These are phyloP conservation scores for Pristiophorus japonicus DNA, from an alignment of 2,113 vertebrate species.

Conservation along the genomic window DNA sequence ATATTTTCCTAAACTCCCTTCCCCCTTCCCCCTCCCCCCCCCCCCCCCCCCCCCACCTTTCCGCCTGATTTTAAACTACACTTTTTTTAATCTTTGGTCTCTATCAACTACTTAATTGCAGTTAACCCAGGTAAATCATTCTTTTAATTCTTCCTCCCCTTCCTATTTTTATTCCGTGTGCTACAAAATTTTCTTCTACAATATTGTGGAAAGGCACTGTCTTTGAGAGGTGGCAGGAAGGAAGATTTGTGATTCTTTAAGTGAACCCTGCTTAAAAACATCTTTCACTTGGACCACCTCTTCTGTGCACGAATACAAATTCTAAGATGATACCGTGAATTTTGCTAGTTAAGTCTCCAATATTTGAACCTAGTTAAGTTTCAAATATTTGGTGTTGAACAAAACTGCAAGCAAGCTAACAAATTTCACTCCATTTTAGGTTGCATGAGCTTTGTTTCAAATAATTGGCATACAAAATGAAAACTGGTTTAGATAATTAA, in stretches of 20 bases:
- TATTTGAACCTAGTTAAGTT: too few relatives aligned
- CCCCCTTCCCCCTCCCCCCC: not conserved
- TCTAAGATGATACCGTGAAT: not conserved
- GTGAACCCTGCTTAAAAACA: not conserved
- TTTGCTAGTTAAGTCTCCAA: not conserved
- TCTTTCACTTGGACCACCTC: too few relatives aligned
- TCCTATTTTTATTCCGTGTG: not conserved
- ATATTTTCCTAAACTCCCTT: not conserved
- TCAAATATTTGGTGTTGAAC: not conserved
- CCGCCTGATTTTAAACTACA: not conserved
- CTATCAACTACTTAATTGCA: not conserved
- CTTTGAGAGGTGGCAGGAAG: not conserved
- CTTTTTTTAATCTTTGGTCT: not conserved
- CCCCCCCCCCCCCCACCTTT: too few relatives aligned
- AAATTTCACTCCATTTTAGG: not conserved
- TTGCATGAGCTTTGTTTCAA: not conserved
- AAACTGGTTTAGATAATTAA: not conserved
- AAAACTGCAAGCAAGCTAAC: not conserved
- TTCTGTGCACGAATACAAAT: not conserved
- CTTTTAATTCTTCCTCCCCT: not conserved
- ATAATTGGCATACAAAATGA: not conserved
- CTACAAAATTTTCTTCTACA: not conserved
- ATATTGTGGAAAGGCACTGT: not conserved
- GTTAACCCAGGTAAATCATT: not conserved
- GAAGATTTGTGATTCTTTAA: not conserved